Base-by-base conservation (phyloP, 2,888 invertebrate genomes). In the Zeuzera pyrina region DNA sequence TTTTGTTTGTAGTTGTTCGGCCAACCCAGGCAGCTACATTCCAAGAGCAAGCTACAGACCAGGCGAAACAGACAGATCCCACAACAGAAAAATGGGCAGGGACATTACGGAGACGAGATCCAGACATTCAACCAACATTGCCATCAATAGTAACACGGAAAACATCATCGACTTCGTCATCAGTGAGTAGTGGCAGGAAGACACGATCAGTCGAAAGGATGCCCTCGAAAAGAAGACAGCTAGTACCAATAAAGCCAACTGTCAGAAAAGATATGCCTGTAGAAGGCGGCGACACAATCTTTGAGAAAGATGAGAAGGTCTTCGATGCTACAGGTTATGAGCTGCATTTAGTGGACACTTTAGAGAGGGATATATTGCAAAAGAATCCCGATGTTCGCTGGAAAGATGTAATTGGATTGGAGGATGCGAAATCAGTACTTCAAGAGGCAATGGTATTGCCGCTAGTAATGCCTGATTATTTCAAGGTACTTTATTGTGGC, bases 371-470 rank as follows among this genome's bases (percentile, higher is more conserved):
- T 57, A 94, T 95, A 39, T 73, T 95, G 24, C 92, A 92, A 67
- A 88, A 88, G 52, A 90, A 94, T 59, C 93, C 93, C 0, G 89
- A 90, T 52, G 89, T 94, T n/a, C 89, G 88, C 39, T 95, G 94
- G 94, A 88, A 84, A 35, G 90, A 89, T 59, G 91, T 92, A 8
- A 88, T 91, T 2, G 92, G 91, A 1, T 73, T 92, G 29, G 87
- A 88, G 35, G 91, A 91, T 48, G 92, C 91, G 0, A 92, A 92
- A 55, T 84, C 91, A 14, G 87, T 95, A 36, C 65, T 90, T 22
- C 92, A 95, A 60, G 95, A 95, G 65, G 94, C 95, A 2, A 91
- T 95, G 45, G 94, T 95, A 0, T 69, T 95, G 41, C 95, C 95
- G 1, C 86, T 93, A 15, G 88, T 93, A 36, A 92, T 95, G 87